These are phyloP conservation scores for Perizoma affinitatum DNA, from an alignment of 2,888 invertebrate species.

Conservation along the genomic window DNA sequence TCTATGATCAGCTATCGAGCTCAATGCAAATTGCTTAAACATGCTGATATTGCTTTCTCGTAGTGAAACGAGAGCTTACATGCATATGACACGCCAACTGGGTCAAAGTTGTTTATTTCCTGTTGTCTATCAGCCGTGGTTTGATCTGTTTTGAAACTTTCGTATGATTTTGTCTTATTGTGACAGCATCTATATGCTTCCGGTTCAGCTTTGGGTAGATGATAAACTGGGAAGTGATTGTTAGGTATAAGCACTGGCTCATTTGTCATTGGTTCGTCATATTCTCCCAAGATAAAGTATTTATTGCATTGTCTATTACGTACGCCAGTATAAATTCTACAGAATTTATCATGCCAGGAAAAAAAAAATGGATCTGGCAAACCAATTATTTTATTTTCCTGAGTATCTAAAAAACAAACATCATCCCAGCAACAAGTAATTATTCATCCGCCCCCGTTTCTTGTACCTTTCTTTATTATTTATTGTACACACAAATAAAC, in stretches of 20 bases:
- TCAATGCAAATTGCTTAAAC: conserved; percentile 41
- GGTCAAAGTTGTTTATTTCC: conserved; percentile 35
- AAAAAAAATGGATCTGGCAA: too few species aligned
- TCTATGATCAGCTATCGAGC: conserved; percentile 38
- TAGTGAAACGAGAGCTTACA: conserved; percentile 36
- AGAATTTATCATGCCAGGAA: background rate
- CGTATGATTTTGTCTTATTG: conserved; percentile 12
- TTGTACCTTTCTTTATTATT: conserved; percentile 33
- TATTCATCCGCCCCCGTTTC: conserved; percentile 18
- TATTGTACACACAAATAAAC: too few species aligned
- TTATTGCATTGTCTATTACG: too few species aligned
- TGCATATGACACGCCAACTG: conserved; percentile 32
- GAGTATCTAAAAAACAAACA: background rate
- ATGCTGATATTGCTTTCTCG: conserved; percentile 38
- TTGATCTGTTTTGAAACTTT: conserved; percentile 22
- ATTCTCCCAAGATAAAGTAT: too few species aligned
- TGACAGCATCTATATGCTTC: conserved; percentile 11
- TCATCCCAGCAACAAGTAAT: conserved; percentile 42
- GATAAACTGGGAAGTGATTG: background rate
- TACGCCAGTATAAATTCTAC: background rate
- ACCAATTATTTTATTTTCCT: too few species aligned
- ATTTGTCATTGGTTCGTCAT: too few species aligned
- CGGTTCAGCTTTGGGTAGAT: conserved; percentile 3
- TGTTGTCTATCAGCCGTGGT: conserved; percentile 24
- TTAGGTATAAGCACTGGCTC: too few species aligned